phyloP scores from a whole-genome alignment of 2,113 vertebrate species.

The Canis aureus region DNA sequence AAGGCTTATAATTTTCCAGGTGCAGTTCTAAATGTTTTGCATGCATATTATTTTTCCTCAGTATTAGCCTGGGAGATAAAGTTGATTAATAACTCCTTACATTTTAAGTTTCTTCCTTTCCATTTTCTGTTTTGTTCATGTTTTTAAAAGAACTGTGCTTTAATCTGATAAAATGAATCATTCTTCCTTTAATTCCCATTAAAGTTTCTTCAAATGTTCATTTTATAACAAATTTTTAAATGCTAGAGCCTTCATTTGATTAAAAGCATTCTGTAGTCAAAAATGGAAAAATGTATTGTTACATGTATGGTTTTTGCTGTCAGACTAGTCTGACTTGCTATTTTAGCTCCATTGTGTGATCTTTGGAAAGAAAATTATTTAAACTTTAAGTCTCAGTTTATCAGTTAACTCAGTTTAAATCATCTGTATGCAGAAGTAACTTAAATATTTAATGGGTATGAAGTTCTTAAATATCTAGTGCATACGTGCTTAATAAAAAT shows the following conservation, averaged over 20 bases:
- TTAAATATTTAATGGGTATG: not conserved
- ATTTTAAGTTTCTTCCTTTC: not conserved
- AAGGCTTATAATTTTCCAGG: not conserved
- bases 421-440: not conserved
- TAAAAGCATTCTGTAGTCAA: not conserved
- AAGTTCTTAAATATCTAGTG: not conserved
- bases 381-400: not conserved
- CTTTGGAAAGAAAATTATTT: constrained; percentile 5
- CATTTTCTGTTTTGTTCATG: not conserved
- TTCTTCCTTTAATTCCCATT: not conserved
- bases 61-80: not conserved
- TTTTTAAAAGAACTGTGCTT: not conserved
- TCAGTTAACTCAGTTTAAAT: not conserved
- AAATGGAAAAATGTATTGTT: not conserved
- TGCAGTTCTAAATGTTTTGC: not conserved
- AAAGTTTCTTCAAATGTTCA: not conserved
- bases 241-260: not conserved
- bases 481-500: not conserved
- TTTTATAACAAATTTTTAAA: not conserved
- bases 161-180: not conserved
- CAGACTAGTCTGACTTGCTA: not conserved
- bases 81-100: not conserved
- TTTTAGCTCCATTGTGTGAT: not conserved
- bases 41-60: not conserved
- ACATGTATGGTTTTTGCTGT: not conserved